A percentile compares a stretch with the other conserved stretches of the same genome.
Evolutionary conservation across 2,797 vertebrate genomes (phyloP).

Genomic region (Huso huso): DNA sequence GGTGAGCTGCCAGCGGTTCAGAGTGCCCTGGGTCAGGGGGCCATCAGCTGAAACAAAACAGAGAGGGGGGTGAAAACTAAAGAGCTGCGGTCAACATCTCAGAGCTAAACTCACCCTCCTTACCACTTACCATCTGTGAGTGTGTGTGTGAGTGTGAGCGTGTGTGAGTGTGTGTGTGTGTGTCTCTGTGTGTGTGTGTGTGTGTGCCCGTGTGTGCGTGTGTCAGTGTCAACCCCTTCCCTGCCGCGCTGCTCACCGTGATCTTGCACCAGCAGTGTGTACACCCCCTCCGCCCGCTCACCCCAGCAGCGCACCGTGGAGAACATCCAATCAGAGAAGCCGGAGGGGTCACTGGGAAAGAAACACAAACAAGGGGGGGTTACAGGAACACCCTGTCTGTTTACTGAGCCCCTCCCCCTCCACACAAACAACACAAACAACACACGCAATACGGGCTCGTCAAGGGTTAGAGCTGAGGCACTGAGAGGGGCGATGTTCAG

Average conservation of each 20-base stretch:
- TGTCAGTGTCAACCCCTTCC: constrained; percentile 34
- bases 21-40: constrained; percentile 41
- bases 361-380: neutral
- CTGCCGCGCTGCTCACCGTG: constrained; percentile 47
- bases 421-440: constrained; percentile 4
- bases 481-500: neutral
- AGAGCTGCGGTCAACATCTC: too few relatives aligned
- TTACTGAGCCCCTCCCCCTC: too few relatives aligned
- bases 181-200: too few relatives aligned
- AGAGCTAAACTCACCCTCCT: constrained; percentile 21
- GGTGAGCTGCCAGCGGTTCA: constrained; percentile 77
- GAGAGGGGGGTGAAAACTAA: neutral
- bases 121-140: too few relatives aligned
- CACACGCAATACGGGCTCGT: neutral
- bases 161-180: too few relatives aligned
- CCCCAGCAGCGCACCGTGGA: constrained; percentile 96
- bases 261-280: constrained; percentile 73
- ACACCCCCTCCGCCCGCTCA: constrained; percentile 72
- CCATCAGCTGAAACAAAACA: constrained; percentile 49
- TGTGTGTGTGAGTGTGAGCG: too few relatives aligned
- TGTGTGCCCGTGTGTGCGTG: too few relatives aligned
- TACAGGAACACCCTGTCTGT: neutral
- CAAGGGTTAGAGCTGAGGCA: neutral
- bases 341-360: constrained; percentile 63
- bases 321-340: constrained; percentile 90